Percentiles rank a stretch among this genome's conserved stretches.
phyloP scores from a whole-genome alignment of 2,797 vertebrate species.

The Pipistrellus kuhlii region DNA sequence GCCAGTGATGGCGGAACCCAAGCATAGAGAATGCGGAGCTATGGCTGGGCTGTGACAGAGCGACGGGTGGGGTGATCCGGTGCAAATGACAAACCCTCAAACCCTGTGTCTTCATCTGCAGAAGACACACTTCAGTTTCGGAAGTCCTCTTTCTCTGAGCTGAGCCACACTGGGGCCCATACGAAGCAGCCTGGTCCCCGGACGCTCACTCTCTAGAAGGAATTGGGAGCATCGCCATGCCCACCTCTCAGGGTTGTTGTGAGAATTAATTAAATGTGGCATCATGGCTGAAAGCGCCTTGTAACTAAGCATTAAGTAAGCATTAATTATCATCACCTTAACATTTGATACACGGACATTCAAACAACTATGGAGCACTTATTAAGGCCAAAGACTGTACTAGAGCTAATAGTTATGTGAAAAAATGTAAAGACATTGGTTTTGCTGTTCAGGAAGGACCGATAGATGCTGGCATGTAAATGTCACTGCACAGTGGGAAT shows the following conservation, averaged over 20 bases:
- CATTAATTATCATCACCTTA: slow-evolving; percentile 13
- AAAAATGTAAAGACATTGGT: neutral
- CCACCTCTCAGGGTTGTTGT: neutral
- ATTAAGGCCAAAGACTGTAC: neutral
- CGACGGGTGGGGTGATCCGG: neutral
- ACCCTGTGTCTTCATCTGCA: neutral
- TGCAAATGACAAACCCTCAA: neutral
- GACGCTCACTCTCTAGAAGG: neutral
- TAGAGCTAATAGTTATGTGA: neutral
- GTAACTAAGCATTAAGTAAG: slow-evolving; percentile 34
- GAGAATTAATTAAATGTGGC: slow-evolving; percentile 4
- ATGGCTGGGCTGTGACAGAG: rapidly evolving
- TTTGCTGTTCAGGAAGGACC: neutral
- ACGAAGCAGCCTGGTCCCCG: neutral
- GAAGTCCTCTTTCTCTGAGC: neutral
- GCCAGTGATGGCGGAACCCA: neutral
- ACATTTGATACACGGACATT: neutral
- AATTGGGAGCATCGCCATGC: neutral
- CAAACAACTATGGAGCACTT: neutral
- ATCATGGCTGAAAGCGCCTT: neutral
- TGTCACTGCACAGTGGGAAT: neutral
- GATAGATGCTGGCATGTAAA: neutral
- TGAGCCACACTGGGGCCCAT: neutral
- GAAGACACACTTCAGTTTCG: neutral
- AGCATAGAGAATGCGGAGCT: neutral